phyloP scores from a whole-genome alignment of 2,797 vertebrate species.

The Allobates femoralis region DNA sequence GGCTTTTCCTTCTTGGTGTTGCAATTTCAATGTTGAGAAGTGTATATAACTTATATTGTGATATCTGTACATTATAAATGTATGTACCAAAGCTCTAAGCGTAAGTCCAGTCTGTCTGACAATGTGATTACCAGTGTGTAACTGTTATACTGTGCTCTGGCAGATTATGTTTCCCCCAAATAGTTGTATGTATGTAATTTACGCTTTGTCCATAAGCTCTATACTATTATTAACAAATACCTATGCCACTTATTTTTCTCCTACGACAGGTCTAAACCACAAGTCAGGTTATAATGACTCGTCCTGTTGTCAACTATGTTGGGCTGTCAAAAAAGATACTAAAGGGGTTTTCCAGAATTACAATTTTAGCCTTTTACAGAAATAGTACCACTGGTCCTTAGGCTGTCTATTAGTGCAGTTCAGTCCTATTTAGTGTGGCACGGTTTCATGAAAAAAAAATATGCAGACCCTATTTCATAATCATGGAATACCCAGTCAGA shows the following conservation, averaged over 20 bases:
- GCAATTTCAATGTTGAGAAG: no score
- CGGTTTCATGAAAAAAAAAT: not conserved
- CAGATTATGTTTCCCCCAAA: no score
- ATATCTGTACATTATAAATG: conserved; percentile 29
- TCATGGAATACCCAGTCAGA: not conserved
- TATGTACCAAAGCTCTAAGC: conserved; percentile 58
- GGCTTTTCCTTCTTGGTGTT: no score
- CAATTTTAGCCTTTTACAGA: not conserved
- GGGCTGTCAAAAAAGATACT: not conserved
- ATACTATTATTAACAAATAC: not conserved
- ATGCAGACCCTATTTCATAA: not conserved
- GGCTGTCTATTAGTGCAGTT: not conserved
- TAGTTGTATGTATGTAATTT: not conserved
- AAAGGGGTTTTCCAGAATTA: not conserved
- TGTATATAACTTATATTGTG: not conserved
- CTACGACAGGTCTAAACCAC: not conserved
- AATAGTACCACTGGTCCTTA: not conserved
- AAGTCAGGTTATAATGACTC: not conserved
- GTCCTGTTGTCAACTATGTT: not conserved
- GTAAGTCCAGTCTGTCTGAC: conserved; percentile 35
- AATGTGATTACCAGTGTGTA: conserved; percentile 10
- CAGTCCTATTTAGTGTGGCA: not conserved
- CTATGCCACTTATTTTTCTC: not conserved
- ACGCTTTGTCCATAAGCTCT: no score
- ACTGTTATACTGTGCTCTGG: conserved; percentile 19